phyloP scores from a whole-genome alignment of 2,888 invertebrate species.

The Plebejus melissa region DNA sequence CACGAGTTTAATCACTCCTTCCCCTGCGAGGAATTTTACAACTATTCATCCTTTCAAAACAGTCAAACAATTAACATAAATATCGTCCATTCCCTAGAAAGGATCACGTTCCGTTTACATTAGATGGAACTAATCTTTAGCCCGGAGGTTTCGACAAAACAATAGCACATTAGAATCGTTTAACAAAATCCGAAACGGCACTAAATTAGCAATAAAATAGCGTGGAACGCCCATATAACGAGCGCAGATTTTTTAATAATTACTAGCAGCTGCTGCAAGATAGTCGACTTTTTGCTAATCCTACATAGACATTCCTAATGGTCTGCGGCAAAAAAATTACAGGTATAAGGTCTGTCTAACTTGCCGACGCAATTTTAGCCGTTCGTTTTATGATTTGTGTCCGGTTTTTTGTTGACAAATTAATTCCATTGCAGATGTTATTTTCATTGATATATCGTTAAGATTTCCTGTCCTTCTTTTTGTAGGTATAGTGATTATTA shows the following conservation, averaged over 20 bases:
- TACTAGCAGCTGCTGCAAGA: slow-evolving; percentile 50
- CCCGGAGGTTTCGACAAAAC: slow-evolving; percentile 4
- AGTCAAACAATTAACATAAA: neutral
- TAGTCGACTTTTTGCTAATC: slow-evolving; percentile 49
- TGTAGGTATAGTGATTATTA: neutral
- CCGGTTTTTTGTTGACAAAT: slow-evolving; percentile 19
- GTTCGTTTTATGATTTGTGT: slow-evolving; percentile 23
- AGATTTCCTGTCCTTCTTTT: neutral
- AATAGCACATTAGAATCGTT: slow-evolving; percentile 19
- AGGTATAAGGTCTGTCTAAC: slow-evolving; percentile 39
- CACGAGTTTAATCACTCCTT: neutral
- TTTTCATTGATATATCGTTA: neutral
- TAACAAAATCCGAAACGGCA: slow-evolving; percentile 42
- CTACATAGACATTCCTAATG: slow-evolving; percentile 51
- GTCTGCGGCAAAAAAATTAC: slow-evolving; percentile 53
- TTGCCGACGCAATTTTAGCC: slow-evolving; percentile 30
- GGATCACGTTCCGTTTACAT: slow-evolving; percentile 1
- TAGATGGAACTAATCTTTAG: neutral
- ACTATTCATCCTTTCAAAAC: neutral
- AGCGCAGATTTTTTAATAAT: slow-evolving; percentile 54
- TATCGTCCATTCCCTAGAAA: neutral
- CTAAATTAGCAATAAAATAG: slow-evolving; percentile 42
- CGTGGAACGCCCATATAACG: slow-evolving; percentile 54
- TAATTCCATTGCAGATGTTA: slow-evolving; percentile 5
- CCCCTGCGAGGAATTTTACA: neutral